Base-by-base conservation (phyloP, 2,797 vertebrate genomes). In the Tenualosa thibaudeaui region DNA sequence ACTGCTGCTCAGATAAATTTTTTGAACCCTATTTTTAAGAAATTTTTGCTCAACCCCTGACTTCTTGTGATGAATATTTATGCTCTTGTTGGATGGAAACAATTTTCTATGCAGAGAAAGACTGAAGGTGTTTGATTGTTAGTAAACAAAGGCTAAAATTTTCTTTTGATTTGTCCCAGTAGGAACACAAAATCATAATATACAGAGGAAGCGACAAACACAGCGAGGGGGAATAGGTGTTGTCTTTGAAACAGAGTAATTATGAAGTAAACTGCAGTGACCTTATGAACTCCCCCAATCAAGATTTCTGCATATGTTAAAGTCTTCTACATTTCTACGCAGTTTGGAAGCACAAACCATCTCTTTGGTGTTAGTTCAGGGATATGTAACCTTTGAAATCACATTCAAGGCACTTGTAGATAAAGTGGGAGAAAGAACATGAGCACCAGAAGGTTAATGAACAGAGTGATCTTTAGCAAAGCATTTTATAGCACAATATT, bases 151-250 rank as follows among this genome's bases (percentile, higher is more conserved):
- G 15, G 37, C 40, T 78, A 46, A 46, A 19, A 78, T 22, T 5
- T 43, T 78, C 71, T 46, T 43, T 22, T 78, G 71, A 78, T 78
- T 46, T 78, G 40, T 78, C 37, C 43, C 71, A 78, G 71, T 78
- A 19, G 71, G 71, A 78, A 46, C 40, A 43, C 37, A 22, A 8
- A 75, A 75, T 78, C 37, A 46, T 17, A 43, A 17, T 19, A 17
- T 43, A 46, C 71, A 22, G 43, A 75, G 17, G 37, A 75, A 46
- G 15, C 19, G 1, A 17, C 71, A 46, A 19, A 78, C 37, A 43
- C 40, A 7, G 68, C 17, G 65, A 4, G 65, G 37, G 71, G 37
- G 13, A 46, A 22, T 19, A 46, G 19, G 71, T 22, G 13, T 78
- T 40, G 40, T 78, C 31, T 71, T 24, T 78, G 37, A 78, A 43